A percentile compares a stretch with the other conserved stretches of the same genome.
These are phyloP conservation scores for Loriculus beryllinus DNA, from an alignment of 2,797 vertebrate species.

Conservation along the genomic window DNA sequence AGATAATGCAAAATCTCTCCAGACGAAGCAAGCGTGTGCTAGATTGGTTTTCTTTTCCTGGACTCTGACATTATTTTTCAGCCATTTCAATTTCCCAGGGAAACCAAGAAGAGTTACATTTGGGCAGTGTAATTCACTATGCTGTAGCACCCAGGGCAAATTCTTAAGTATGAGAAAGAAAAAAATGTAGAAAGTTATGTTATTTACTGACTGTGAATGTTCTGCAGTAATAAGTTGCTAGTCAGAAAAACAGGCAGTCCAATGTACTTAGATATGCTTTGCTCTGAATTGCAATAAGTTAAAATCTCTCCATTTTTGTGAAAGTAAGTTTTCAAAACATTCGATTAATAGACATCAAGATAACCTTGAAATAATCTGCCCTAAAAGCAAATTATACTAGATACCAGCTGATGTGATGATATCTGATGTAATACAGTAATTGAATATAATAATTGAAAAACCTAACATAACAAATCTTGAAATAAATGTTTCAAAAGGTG, in stretches of 20 bases:
- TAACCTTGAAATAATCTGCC: not conserved
- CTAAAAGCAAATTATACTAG: not conserved
- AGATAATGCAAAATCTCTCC: slow-evolving; percentile 44
- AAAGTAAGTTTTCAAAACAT: not conserved
- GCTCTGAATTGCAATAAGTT: not conserved
- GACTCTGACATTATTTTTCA: slow-evolving; percentile 58
- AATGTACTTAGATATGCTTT: not conserved
- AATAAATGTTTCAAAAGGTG: not conserved
- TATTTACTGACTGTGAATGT: slow-evolving; percentile 22
- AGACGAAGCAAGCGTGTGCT: slow-evolving; percentile 9
- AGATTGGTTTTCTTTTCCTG: slow-evolving; percentile 49
- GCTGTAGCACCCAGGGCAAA: slow-evolving; percentile 49
- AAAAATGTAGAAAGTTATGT: slow-evolving; percentile 18
- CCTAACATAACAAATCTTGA: not conserved
- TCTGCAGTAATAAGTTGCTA: not conserved
- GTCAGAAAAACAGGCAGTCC: not conserved
- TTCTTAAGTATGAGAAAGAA: not conserved
- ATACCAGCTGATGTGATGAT: not conserved
- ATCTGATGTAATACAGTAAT: not conserved
- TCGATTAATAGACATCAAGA: not conserved
- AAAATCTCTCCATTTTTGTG: not conserved
- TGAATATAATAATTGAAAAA: not conserved
- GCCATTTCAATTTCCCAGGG: slow-evolving; percentile 44
- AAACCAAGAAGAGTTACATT: slow-evolving; percentile 38
- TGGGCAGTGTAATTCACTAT: slow-evolving; percentile 38